Conservation (phyloP, 1,140 invertebrate genomes). For the Oncopeltus fasciatus region DNA sequence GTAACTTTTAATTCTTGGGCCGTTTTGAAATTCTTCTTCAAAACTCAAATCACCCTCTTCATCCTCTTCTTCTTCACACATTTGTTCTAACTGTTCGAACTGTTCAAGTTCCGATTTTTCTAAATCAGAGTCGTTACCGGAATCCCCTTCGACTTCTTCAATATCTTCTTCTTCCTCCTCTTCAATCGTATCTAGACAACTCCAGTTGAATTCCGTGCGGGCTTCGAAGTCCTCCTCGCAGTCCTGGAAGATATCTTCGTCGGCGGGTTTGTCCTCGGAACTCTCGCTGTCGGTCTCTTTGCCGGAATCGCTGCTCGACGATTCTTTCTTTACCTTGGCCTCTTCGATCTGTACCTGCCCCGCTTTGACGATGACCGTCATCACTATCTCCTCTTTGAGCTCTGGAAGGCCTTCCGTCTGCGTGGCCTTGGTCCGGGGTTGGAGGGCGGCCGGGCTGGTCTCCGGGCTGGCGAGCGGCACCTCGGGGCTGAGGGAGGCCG, state of each 20-base stretch:
- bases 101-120: constrained; percentile 17
- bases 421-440: too few relatives aligned
- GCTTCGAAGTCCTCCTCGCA: constrained; percentile 10
- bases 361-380: constrained; percentile 9
- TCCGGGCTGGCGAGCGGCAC: constrained; percentile 12
- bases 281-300: neutral
- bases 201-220: neutral
- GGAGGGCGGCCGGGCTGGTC: too few relatives aligned
- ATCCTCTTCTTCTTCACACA: constrained; percentile 5
- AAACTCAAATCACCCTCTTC: neutral
- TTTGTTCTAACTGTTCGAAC: constrained; percentile 17
- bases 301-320: neutral
- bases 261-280: neutral
- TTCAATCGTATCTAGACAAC: constrained; percentile 2
- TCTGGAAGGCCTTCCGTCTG: constrained; percentile 4
- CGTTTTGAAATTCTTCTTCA: neutral
- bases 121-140: constrained; percentile 15
- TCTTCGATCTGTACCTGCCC: neutral
- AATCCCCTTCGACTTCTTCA: too few relatives aligned
- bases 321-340: neutral
- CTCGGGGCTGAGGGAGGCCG: constrained; percentile 7
- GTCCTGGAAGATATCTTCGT: constrained; percentile 7
- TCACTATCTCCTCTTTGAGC: constrained; percentile 8
- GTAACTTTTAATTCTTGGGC: constrained; percentile 5
- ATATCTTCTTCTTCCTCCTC: constrained; percentile 17